These are phyloP conservation scores for Pristionchus maxplancki DNA, from an alignment of 2,888 invertebrate species.

Conservation along the genomic window DNA sequence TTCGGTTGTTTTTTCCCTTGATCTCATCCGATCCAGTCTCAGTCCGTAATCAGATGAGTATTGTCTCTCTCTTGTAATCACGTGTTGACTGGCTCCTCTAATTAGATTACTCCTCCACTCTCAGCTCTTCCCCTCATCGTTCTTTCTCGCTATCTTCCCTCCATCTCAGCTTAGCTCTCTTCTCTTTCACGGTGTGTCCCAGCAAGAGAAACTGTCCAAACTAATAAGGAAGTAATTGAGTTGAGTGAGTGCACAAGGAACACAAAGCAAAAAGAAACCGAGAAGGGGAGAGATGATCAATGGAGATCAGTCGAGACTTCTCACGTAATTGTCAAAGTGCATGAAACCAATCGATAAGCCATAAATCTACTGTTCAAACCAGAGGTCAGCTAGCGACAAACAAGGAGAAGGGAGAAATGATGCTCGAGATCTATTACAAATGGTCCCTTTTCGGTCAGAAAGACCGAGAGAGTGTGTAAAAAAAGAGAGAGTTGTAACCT, in stretches of 20 bases:
- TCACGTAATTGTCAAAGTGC: background rate
- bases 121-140: background rate
- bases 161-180: background rate
- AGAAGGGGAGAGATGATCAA: background rate
- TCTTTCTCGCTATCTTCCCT: background rate
- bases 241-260: constrained; percentile 36
- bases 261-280: background rate
- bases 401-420: too few relatives aligned
- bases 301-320: background rate
- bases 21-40: background rate
- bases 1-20: background rate
- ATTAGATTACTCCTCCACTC: background rate
- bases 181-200: background rate
- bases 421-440: too few relatives aligned
- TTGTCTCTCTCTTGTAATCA: background rate
- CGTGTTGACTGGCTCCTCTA: constrained; percentile 21
- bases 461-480: background rate
- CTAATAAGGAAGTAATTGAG: constrained; percentile 45
- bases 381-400: constrained; percentile 28
- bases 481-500: constrained; percentile 59
- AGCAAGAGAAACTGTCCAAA: constrained; percentile 33
- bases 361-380: background rate
- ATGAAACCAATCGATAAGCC: constrained; percentile 14
- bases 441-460: background rate
- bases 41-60: background rate